phyloP scores from a whole-genome alignment of 2,888 invertebrate genomes.

The Notodonta dromedarius region DNA sequence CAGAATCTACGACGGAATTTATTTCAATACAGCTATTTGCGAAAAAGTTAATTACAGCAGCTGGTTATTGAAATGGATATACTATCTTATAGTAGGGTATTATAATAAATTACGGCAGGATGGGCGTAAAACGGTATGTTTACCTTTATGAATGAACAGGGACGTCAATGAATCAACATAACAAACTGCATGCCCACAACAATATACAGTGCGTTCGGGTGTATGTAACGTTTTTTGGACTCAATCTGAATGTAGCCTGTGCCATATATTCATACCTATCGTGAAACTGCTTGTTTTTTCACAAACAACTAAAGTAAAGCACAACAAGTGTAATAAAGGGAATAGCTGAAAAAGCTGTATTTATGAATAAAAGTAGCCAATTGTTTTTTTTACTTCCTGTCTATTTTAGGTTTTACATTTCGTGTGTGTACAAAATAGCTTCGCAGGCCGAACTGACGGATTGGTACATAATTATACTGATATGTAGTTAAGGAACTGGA shows the following conservation, averaged over 20 bases:
- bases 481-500: no score
- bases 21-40: not conserved
- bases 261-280: conserved; percentile 14
- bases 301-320: no score
- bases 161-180: conserved; percentile 22
- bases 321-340: no score
- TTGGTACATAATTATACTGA: no score
- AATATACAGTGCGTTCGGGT: conserved; percentile 44
- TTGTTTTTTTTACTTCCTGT: no score
- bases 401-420: no score
- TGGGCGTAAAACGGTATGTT: conserved; percentile 12
- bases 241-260: not conserved
- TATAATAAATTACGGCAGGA: conserved; percentile 13
- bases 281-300: not conserved
- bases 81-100: not conserved
- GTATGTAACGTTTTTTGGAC: not conserved
- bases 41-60: not conserved
- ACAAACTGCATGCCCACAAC: conserved; percentile 28
- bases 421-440: no score
- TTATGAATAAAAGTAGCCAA: no score
- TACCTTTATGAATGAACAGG: conserved; percentile 16
- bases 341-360: no score
- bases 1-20: not conserved
- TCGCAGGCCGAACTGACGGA: no score
- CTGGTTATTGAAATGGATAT: not conserved